These are phyloP conservation scores for Crossocerus cetratus DNA, from an alignment of 2,888 invertebrate species.

Conservation along the genomic window DNA sequence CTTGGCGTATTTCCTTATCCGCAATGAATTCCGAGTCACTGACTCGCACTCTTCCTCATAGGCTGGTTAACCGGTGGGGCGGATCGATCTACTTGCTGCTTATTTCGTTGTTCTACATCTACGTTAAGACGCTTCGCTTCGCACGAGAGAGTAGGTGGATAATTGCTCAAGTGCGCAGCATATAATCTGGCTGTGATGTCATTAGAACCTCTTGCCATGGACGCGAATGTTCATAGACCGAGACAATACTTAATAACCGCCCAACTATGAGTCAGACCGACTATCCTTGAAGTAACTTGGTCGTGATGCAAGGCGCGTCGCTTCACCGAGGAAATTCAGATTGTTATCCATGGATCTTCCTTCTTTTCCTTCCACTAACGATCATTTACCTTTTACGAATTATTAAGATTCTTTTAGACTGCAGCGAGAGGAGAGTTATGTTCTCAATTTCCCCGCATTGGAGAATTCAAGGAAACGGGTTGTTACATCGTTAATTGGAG, in stretches of 20 bases:
- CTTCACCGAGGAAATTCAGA: constrained; percentile 21
- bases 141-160: no score
- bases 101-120: constrained; percentile 10
- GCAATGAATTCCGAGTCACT: not conserved
- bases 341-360: constrained; percentile 25
- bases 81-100: constrained; percentile 23
- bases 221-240: not conserved
- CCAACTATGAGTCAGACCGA: constrained; percentile 29
- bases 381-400: no score
- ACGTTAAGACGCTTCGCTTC: no score
- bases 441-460: no score
- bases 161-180: not conserved
- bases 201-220: not conserved
- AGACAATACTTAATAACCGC: constrained; percentile 26
- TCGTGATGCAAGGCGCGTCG: constrained; percentile 43
- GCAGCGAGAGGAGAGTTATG: no score
- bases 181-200: not conserved
- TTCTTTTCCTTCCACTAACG: not conserved
- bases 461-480: no score
- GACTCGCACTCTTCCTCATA: not conserved
- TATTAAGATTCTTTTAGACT: no score
- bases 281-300: constrained; percentile 31
- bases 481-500: no score
- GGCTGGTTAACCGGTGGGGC: constrained; percentile 4
- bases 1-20: constrained; percentile 29